A percentile compares a stretch with the other conserved stretches of the same genome.
Evolutionary conservation across 2,113 vertebrate species (phyloP).

Genomic region (Halcyon malimbica): DNA sequence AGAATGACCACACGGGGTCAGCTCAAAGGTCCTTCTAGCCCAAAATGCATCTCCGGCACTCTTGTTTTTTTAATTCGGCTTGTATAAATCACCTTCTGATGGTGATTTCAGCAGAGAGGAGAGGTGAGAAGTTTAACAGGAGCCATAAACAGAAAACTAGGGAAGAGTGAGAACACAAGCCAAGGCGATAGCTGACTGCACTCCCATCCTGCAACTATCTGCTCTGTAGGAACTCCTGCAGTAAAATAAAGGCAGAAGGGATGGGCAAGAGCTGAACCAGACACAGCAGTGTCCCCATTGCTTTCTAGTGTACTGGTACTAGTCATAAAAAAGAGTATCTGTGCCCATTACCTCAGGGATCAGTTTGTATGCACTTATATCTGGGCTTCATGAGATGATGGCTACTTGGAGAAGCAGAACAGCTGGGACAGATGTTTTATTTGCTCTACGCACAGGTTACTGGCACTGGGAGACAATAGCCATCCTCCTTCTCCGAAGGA

Average conservation of each 20-base stretch:
- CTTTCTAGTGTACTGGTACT: neutral
- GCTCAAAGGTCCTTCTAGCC: neutral
- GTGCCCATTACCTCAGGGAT: neutral
- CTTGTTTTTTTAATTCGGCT: neutral
- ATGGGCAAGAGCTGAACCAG: neutral
- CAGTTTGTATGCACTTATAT: neutral
- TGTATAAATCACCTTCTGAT: neutral
- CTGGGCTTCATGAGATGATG: neutral
- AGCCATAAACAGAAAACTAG: neutral
- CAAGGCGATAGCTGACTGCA: neutral
- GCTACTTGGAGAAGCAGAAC: neutral
- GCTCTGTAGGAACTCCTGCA: neutral
- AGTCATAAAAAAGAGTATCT: neutral
- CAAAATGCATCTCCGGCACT: neutral
- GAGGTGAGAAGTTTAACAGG: neutral
- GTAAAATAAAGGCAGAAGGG: neutral
- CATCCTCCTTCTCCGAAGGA: neutral
- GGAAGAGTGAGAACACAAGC: neutral
- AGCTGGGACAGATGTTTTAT: neutral
- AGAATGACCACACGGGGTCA: constrained; percentile 34
- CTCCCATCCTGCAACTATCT: neutral
- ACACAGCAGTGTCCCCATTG: neutral
- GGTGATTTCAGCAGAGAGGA: neutral
- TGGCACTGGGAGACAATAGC: neutral
- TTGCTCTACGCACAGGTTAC: neutral